phyloP scores from a whole-genome alignment of 2,797 vertebrate genomes.

The Phrynocephalus forsythii region DNA sequence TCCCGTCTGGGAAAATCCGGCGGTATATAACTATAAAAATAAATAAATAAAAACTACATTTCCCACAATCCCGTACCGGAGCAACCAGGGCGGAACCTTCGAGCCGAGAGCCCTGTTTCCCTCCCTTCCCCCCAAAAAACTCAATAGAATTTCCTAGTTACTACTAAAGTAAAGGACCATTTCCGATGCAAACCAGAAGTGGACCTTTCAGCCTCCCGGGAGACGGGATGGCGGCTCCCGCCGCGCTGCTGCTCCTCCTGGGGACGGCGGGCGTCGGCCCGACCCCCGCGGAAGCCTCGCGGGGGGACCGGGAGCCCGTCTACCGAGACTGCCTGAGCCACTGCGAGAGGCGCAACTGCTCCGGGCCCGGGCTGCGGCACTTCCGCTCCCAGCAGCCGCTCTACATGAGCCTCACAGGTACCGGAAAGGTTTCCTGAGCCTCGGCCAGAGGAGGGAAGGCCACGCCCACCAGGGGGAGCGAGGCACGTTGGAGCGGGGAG shows the following conservation, averaged over 20 bases:
- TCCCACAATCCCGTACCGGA: background rate
- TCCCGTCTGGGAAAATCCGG: no score
- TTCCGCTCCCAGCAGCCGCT: slow-evolving; percentile 91
- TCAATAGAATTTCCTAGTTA: background rate
- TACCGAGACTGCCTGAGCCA: slow-evolving; percentile 91
- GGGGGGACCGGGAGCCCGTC: slow-evolving; percentile 93
- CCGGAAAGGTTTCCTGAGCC: background rate
- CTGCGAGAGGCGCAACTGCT: slow-evolving; percentile 92
- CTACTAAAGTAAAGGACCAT: background rate
- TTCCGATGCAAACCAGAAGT: slow-evolving; percentile 65
- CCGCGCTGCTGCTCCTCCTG: slow-evolving; percentile 74
- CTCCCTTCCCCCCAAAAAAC: background rate
- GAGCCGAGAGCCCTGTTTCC: background rate
- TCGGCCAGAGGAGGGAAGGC: accelerated
- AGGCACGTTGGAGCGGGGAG: accelerated
- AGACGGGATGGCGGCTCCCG: slow-evolving; percentile 73
- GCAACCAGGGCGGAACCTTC: slow-evolving; percentile 50
- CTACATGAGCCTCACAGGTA: slow-evolving; percentile 96
- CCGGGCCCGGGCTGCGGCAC: slow-evolving; percentile 85
- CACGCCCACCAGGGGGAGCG: background rate
- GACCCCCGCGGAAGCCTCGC: slow-evolving; percentile 78
- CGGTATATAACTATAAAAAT: no score
- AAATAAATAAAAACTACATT: background rate
- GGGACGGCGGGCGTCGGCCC: slow-evolving; percentile 72
- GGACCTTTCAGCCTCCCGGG: slow-evolving; percentile 61